Conservation (phyloP, 2,797 vertebrate genomes). For the Mus minutoides region DNA sequence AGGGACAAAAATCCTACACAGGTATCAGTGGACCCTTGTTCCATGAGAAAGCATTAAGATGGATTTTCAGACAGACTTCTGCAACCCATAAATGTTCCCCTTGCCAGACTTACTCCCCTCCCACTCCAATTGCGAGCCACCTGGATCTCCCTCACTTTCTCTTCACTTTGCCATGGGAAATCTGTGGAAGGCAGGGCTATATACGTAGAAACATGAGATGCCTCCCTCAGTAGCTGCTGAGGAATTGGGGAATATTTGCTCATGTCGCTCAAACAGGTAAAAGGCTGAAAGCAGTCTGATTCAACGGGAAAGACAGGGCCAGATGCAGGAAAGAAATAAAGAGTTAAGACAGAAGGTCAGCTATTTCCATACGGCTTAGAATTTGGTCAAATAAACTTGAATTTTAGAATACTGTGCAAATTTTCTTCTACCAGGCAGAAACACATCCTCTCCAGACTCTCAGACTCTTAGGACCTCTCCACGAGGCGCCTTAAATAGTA, state of each 20-base stretch:
- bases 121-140: slow-evolving; percentile 37
- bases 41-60: slow-evolving; percentile 60
- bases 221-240: background rate
- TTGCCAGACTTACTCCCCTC: background rate
- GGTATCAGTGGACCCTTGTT: slow-evolving; percentile 19
- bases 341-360: background rate
- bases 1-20: slow-evolving; percentile 57
- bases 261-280: background rate
- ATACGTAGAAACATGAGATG: slow-evolving; percentile 25
- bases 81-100: background rate
- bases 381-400: background rate
- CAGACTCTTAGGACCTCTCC: background rate
- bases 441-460: background rate
- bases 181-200: background rate
- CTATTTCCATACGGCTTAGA: background rate
- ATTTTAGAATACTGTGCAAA: slow-evolving; percentile 18
- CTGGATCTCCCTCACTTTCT: slow-evolving; percentile 38
- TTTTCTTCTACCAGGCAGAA: background rate
- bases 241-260: slow-evolving; percentile 27
- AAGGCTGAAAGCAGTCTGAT: background rate
- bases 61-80: slow-evolving; percentile 47
- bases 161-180: slow-evolving; percentile 31
- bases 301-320: background rate
- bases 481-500: background rate
- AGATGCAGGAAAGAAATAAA: background rate